Conservation (phyloP, 2,797 vertebrate species). For the Moxostoma hubbsi region DNA sequence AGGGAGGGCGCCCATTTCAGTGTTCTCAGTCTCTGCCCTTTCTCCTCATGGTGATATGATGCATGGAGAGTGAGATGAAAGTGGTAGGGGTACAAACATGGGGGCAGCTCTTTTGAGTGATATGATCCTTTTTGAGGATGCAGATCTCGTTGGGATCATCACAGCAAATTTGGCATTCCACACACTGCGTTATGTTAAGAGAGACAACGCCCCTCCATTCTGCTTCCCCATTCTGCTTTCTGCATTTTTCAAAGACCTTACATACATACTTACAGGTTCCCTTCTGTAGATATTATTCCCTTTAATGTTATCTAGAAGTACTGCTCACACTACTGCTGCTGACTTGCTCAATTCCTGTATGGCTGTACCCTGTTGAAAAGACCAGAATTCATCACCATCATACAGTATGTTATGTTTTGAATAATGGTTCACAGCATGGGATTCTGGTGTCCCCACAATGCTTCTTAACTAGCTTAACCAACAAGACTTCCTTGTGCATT, state of each 20-base stretch:
- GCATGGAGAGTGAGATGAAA: conserved; percentile 49
- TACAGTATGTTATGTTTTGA: too few relatives aligned
- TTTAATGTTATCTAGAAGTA: conserved; percentile 32
- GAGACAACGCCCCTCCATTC: conserved; percentile 32
- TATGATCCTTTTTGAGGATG: conserved; percentile 31
- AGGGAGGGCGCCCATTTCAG: conserved; percentile 71
- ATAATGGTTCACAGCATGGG: too few relatives aligned
- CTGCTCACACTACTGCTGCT: conserved; percentile 15
- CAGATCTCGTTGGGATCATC: conserved; percentile 21
- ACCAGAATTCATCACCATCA: too few relatives aligned
- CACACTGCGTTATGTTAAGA: neutral
- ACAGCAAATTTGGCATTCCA: conserved; percentile 28
- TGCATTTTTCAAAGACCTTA: conserved; percentile 32
- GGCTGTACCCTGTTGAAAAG: neutral
- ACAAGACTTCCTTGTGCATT: too few relatives aligned
- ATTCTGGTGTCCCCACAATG: too few relatives aligned
- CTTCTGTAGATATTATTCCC: conserved; percentile 28
- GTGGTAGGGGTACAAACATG: conserved; percentile 46
- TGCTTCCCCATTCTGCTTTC: conserved; percentile 17
- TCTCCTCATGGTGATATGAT: conserved; percentile 36
- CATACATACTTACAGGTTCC: neutral
- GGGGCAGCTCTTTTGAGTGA: conserved; percentile 32
- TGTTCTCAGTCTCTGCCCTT: conserved; percentile 69
- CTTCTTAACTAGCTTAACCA: too few relatives aligned
- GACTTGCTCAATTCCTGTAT: neutral